A percentile compares a stretch with the other conserved stretches of the same genome.
phyloP scores from a whole-genome alignment of 2,797 vertebrate species.

The Acipenser transmontanus region DNA sequence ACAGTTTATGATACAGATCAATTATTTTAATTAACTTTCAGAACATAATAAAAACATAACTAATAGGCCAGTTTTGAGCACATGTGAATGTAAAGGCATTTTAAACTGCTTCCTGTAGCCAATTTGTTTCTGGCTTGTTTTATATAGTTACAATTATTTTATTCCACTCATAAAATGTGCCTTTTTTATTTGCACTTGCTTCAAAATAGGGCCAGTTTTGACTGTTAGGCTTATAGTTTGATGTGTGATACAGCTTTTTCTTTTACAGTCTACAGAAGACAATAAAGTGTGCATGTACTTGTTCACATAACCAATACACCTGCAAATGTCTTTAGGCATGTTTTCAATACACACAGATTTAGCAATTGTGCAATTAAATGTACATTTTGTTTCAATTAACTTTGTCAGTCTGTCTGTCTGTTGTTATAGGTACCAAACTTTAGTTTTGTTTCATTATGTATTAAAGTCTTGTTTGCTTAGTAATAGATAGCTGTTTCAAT shows the following conservation, averaged over 20 bases:
- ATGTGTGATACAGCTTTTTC: no score
- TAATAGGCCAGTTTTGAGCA: background rate
- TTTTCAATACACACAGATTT: constrained; percentile 64
- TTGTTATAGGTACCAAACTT: constrained; percentile 52
- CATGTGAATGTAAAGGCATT: no score
- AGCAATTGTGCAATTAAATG: constrained; percentile 62
- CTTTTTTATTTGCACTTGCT: no score
- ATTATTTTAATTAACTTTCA: constrained; percentile 4
- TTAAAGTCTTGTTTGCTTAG: constrained; percentile 55
- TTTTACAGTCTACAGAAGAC: constrained; percentile 17
- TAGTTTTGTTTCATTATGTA: constrained; percentile 51
- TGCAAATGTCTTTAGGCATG: constrained; percentile 50
- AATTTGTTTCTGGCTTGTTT: no score
- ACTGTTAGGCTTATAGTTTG: no score
- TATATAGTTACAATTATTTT: no score
- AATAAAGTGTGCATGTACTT: constrained; percentile 21
- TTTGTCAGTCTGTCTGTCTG: constrained; percentile 57
- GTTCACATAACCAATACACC: constrained; percentile 33
- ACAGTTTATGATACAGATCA: constrained; percentile 1
- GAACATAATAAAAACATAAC: background rate
- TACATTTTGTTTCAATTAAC: constrained; percentile 56
- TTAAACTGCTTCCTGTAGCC: no score
- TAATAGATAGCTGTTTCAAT: constrained; percentile 43
- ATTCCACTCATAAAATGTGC: no score
- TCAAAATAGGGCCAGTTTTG: no score